Evolutionary conservation across 2,113 vertebrate species (phyloP).

Genomic region (Hyla sarda): DNA sequence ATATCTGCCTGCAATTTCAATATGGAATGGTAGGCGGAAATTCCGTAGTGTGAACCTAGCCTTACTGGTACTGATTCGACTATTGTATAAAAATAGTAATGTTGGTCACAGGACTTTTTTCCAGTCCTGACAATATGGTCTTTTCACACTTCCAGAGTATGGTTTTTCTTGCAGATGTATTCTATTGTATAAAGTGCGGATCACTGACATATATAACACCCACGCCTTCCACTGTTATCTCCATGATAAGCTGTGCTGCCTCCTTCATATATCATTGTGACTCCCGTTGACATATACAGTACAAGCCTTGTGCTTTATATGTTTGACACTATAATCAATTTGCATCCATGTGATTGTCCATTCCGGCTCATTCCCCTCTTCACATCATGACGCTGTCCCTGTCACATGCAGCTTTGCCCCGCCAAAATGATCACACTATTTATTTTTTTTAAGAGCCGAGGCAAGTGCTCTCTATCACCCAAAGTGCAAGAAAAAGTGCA

Average conservation of each 20-base stretch:
- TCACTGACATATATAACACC: not conserved
- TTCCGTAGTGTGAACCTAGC: no score
- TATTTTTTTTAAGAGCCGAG: no score
- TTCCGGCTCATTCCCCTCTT: not conserved
- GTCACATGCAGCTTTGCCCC: not conserved
- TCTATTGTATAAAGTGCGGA: not conserved
- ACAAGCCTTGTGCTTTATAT: not conserved
- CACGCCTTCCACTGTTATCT: not conserved
- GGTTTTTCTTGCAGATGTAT: no score
- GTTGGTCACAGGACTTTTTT: no score
- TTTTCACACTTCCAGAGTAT: no score
- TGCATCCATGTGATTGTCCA: not conserved
- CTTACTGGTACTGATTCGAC: not conserved
- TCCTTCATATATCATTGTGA: not conserved
- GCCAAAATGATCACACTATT: no score
- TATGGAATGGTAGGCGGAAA: no score
- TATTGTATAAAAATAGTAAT: not conserved
- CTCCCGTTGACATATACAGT: not conserved
- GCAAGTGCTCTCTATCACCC: no score
- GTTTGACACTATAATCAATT: not conserved
- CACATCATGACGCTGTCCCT: not conserved
- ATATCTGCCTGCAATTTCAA: no score
- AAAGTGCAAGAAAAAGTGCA: no score
- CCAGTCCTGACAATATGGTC: no score
- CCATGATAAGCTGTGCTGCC: no score